Percentiles rank a stretch among this genome's conserved stretches.
phyloP scores from a whole-genome alignment of 2,888 invertebrate genomes.

The Cosmia pyralina region DNA sequence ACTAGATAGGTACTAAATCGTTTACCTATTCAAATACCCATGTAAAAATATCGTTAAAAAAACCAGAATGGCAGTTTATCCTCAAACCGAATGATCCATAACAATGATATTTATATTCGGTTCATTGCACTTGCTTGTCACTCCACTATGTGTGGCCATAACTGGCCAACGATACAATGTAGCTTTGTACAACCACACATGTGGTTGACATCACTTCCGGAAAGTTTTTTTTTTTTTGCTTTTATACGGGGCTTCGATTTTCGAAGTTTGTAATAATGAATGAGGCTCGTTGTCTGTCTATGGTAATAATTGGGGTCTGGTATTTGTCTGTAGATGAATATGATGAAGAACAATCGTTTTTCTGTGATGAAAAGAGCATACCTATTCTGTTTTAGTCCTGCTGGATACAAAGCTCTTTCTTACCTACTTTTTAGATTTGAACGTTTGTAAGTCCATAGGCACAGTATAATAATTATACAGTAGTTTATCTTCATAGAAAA shows the following conservation, averaged over 20 bases:
- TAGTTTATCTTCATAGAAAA: no score
- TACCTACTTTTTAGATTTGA: not conserved
- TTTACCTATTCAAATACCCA: slow-evolving; percentile 14
- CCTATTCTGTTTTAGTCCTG: not conserved
- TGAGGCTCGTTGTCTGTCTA: slow-evolving; percentile 23
- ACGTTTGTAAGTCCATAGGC: no score
- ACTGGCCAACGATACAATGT: slow-evolving; percentile 52
- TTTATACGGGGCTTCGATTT: slow-evolving; percentile 26
- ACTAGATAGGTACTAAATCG: not conserved
- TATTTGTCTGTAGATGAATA: not conserved
- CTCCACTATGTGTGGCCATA: slow-evolving; percentile 24
- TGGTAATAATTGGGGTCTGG: not conserved
- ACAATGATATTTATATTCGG: slow-evolving; percentile 56
- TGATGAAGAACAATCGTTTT: not conserved
- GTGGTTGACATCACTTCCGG: slow-evolving; percentile 55
- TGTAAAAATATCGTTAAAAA: slow-evolving; percentile 20
- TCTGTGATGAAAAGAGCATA: no score
- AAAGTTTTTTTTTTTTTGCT: slow-evolving; percentile 20
- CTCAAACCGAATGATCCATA: slow-evolving; percentile 48
- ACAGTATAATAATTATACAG: no score
- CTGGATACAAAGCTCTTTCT: not conserved
- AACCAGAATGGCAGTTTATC: slow-evolving; percentile 38
- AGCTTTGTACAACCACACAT: slow-evolving; percentile 58
- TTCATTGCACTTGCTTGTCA: slow-evolving; percentile 58
- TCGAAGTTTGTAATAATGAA: slow-evolving; percentile 31